A percentile compares a stretch with the other conserved stretches of the same genome.
Conservation (phyloP, 2,888 invertebrate species). For the Adineta ricciae region DNA sequence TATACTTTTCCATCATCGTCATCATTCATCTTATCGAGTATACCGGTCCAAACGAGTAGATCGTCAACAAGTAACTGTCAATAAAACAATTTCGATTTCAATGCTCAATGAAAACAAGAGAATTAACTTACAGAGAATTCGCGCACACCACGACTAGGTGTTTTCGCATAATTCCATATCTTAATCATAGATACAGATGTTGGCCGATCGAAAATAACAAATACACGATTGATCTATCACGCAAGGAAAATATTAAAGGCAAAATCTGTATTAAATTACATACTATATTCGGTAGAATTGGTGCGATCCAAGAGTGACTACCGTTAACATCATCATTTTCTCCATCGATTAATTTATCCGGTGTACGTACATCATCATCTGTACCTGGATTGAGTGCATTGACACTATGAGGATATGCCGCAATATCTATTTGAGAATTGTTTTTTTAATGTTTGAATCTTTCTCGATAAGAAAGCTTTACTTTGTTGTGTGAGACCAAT, state of each 20-base stretch:
- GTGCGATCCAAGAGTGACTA: slow-evolving; percentile 67
- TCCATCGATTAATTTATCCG: slow-evolving; percentile 68
- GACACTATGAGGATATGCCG: slow-evolving; percentile 61
- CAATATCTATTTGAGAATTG: slow-evolving; percentile 59
- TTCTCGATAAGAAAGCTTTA: slow-evolving; percentile 41
- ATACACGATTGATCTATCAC: slow-evolving; percentile 59
- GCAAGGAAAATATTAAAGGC: neutral
- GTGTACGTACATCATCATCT: slow-evolving; percentile 62
- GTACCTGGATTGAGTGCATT: slow-evolving; percentile 51
- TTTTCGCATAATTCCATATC: slow-evolving; percentile 75
- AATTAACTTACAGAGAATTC: slow-evolving; percentile 64
- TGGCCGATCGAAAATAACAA: slow-evolving; percentile 67
- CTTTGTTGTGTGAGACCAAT: slow-evolving; percentile 63
- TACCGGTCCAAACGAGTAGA: slow-evolving; percentile 66
- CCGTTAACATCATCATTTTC: slow-evolving; percentile 56
- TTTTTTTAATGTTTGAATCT: too few relatives aligned
- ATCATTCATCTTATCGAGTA: slow-evolving; percentile 49
- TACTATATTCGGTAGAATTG: slow-evolving; percentile 59
- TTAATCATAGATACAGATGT: slow-evolving; percentile 64
- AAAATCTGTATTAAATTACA: too few relatives aligned
- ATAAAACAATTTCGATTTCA: neutral
- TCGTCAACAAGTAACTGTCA: slow-evolving; percentile 68
- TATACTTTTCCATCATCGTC: neutral
- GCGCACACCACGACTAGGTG: slow-evolving; percentile 65
- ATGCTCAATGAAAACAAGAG: too few relatives aligned